Conservation (phyloP, 2,113 vertebrate species). For the Cheirogaleus medius region DNA sequence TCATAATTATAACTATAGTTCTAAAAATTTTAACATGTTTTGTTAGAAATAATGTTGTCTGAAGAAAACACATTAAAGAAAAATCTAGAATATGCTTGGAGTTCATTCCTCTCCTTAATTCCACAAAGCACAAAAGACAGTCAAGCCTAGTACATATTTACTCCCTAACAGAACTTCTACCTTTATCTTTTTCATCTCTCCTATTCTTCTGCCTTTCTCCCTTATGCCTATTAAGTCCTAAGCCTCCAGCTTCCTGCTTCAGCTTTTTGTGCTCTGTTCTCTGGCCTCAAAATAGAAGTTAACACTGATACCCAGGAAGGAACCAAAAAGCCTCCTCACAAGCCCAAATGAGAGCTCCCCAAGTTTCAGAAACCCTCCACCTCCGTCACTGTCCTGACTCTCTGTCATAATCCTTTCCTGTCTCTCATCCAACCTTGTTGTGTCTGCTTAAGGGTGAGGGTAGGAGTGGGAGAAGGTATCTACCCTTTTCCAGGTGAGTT, state of each 20-base stretch:
- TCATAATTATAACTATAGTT: background rate
- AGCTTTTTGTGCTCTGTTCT: background rate
- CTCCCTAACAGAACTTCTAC: background rate
- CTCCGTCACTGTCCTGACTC: background rate
- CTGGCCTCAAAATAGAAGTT: conserved; percentile 12
- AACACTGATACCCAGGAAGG: conserved; percentile 39
- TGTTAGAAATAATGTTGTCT: conserved; percentile 11
- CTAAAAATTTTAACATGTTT: background rate
- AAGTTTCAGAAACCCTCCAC: background rate
- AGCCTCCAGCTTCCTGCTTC: background rate
- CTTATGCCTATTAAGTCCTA: background rate
- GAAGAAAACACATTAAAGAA: background rate
- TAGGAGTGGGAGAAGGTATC: background rate
- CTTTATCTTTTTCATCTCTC: background rate
- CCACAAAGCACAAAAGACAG: background rate
- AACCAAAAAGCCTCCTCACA: background rate
- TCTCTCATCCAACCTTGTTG: background rate
- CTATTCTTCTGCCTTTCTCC: background rate
- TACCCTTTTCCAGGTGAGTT: background rate
- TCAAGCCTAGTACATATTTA: background rate
- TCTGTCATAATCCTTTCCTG: background rate
- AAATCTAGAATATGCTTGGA: background rate
- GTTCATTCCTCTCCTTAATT: background rate
- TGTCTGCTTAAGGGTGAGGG: background rate
- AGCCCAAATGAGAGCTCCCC: background rate